These are phyloP conservation scores for Tamandua tetradactyla DNA, from an alignment of 2,797 vertebrate genomes.

Conservation along the genomic window DNA sequence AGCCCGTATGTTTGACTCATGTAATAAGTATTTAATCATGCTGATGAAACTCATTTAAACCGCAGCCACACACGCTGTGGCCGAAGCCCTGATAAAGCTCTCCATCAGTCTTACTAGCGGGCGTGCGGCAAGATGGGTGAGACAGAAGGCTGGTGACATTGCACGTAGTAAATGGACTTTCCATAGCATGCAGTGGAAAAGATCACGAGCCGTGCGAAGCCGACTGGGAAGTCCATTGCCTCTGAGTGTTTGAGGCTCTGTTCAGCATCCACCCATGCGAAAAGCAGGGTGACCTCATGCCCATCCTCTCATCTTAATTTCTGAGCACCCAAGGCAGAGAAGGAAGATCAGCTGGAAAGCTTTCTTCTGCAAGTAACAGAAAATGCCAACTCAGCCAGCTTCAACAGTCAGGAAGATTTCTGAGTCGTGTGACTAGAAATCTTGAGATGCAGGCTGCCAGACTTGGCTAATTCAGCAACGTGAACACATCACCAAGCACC, in stretches of 20 bases:
- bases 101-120: neutral
- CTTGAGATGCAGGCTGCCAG: neutral
- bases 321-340: neutral
- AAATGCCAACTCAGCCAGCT: neutral
- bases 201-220: neutral
- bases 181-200: neutral
- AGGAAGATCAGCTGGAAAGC: neutral
- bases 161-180: constrained; percentile 23
- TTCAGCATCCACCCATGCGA: neutral
- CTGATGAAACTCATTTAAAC: constrained; percentile 84
- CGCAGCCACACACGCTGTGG: constrained; percentile 82
- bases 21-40: constrained; percentile 87
- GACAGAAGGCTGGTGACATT: constrained; percentile 29
- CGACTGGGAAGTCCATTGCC: neutral
- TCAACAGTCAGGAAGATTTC: neutral
- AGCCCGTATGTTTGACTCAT: constrained; percentile 86
- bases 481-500: neutral
- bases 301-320: neutral
- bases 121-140: neutral
- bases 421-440: neutral
- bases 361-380: neutral
- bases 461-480: neutral
- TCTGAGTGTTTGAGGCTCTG: neutral
- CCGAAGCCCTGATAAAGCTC: constrained; percentile 59
- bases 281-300: neutral